Base-by-base conservation (phyloP, 2,113 vertebrate species). In the Meriones unguiculatus region DNA sequence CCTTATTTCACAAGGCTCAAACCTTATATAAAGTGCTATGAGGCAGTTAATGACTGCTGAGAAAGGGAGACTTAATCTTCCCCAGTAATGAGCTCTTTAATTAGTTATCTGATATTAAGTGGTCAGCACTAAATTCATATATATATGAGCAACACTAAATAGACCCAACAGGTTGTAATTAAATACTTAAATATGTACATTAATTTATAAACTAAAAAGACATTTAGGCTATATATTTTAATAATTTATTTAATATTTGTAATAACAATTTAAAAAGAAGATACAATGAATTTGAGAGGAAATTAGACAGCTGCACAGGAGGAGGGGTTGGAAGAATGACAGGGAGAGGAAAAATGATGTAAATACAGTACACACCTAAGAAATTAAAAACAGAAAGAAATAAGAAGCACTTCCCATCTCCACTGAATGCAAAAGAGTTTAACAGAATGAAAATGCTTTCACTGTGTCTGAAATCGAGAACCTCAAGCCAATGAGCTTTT, bases 111-210 rank as follows among this genome's bases (percentile, higher is more conserved):
- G 28, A 80, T 80, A 80, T 35, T 57, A 52, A 52, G 32, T n/a
- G 20, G 5, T n/a, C 35, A n/a, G 20, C 20, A 35, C 28, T n/a
- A n/a, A 59, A 59, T 13, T 57, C 11, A n/a, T 59, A n/a, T 13
- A 46, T 7, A 35, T n/a, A 24, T 81, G 22, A 59, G 8, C 17
- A 81, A 81, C 32, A 81, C 78, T 81, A n/a, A 81, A n/a, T 25
- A 10, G 10, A 59, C 6, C n/a, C 54, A n/a, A 0, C 2, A 1
- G 11, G 10, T 57, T 59, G 10, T 59, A n/a, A 13, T n/a, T n/a
- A 59, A n/a, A 7, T 81, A 24, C 59, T 81, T 14, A 22, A 38
- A 73, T 73, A 38, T 73, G 18, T 38, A 38, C 38, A 73, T 22
- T 72, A 72, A 72, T 72, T n/a, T 38, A 73, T 73, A 73, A 73